Conservation (phyloP, 1,140 invertebrate genomes). For the Bacillus rossius region DNA sequence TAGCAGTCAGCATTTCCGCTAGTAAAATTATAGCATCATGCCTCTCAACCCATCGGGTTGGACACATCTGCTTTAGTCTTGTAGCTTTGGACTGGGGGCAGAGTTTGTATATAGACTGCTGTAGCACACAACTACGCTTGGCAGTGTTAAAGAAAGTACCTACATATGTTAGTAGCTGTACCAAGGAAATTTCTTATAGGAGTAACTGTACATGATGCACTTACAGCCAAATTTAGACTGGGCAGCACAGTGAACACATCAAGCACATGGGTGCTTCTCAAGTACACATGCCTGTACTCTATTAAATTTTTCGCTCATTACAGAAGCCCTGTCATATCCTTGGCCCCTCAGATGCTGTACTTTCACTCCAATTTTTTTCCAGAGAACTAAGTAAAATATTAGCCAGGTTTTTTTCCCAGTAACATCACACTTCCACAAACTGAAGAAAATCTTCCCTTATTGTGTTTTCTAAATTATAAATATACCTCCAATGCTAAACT, state of each 20-base stretch:
- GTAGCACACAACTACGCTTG: slow-evolving; percentile 7
- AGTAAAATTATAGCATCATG: slow-evolving; percentile 20
- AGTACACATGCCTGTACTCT: slow-evolving; percentile 23
- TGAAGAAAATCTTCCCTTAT: slow-evolving; percentile 19
- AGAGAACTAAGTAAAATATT: slow-evolving; percentile 14
- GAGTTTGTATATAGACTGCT: slow-evolving; percentile 5
- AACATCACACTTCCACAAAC: slow-evolving; percentile 20
- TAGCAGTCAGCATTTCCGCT: slow-evolving; percentile 3
- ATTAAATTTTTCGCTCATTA: slow-evolving; percentile 26
- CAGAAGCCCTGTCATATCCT: slow-evolving; percentile 29
- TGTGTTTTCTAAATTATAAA: slow-evolving; percentile 4
- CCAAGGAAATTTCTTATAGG: slow-evolving; percentile 21
- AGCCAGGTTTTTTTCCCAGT: slow-evolving; percentile 18
- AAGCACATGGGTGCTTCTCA: slow-evolving; percentile 20
- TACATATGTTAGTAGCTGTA: slow-evolving; percentile 10
- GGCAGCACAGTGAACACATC: slow-evolving; percentile 25
- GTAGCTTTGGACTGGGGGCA: slow-evolving; percentile 10
- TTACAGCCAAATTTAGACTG: slow-evolving; percentile 25
- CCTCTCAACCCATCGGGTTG: slow-evolving; percentile 20
- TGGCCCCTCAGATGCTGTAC: slow-evolving; percentile 22
- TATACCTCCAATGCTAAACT: slow-evolving; percentile 18
- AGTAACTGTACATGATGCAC: slow-evolving; percentile 14
- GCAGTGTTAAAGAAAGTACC: no score
- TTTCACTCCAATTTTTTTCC: slow-evolving; percentile 13
- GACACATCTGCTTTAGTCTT: no score